Evolutionary conservation across 2,113 vertebrate species (phyloP).

Genomic region (Labeo catla): DNA sequence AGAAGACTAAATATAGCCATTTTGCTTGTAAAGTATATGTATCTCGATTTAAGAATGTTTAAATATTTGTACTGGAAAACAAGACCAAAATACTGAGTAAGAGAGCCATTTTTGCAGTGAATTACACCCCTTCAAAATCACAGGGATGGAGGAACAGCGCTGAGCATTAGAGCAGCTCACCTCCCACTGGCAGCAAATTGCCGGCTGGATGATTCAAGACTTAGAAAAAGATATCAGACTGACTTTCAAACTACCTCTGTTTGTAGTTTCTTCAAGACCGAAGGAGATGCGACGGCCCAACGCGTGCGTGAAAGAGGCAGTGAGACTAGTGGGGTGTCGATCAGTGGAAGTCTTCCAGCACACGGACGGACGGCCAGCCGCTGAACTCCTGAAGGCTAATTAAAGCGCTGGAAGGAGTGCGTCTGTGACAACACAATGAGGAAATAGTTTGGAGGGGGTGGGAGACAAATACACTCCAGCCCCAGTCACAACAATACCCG

Average conservation of each 20-base stretch:
- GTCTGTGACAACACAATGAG: slow-evolving; percentile 82
- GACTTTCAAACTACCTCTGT: slow-evolving; percentile 62
- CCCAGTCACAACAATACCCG: slow-evolving; percentile 76
- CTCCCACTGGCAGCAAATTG: slow-evolving; percentile 78
- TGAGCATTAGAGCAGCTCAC: slow-evolving; percentile 67
- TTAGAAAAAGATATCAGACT: slow-evolving; percentile 61
- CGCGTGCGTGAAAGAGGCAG: not conserved
- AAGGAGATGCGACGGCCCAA: not conserved
- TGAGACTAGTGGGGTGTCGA: not conserved
- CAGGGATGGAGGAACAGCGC: slow-evolving; percentile 69
- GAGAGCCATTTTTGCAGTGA: not conserved
- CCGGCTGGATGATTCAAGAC: slow-evolving; percentile 65
- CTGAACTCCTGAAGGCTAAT: slow-evolving; percentile 76
- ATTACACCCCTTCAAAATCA: slow-evolving; percentile 7
- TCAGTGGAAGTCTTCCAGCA: slow-evolving; percentile 33
- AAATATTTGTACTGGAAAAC: not conserved
- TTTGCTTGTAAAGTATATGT: not conserved
- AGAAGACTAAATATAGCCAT: not conserved
- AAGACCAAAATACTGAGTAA: not conserved
- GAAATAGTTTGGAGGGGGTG: slow-evolving; percentile 72
- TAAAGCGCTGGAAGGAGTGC: slow-evolving; percentile 74
- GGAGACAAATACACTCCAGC: slow-evolving; percentile 56
- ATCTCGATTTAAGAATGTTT: not conserved
- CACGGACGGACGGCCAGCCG: slow-evolving; percentile 55
- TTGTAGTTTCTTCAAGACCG: not conserved